Percentiles rank a stretch among this genome's conserved stretches.
These are phyloP conservation scores for Ophion costatus DNA, from an alignment of 2,888 invertebrate species.

Conservation along the genomic window DNA sequence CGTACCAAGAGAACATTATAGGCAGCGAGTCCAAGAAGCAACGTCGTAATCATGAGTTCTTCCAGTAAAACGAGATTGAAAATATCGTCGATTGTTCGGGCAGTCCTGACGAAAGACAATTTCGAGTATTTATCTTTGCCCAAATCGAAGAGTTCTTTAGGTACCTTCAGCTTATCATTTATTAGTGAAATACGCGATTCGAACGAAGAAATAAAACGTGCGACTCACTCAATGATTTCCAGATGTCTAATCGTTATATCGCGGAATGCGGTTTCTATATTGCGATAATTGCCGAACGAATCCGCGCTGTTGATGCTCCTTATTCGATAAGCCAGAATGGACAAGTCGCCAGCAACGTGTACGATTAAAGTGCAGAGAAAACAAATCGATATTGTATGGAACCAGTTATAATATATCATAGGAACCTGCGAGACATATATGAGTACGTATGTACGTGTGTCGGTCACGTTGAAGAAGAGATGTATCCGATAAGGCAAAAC, in stretches of 20 bases:
- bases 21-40: slow-evolving; percentile 50
- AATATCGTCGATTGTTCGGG: slow-evolving; percentile 43
- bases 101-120: slow-evolving; percentile 31
- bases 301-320: slow-evolving; percentile 23
- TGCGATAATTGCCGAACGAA: neutral
- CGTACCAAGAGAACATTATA: neutral
- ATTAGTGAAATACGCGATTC: neutral
- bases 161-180: neutral
- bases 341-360: slow-evolving; percentile 55
- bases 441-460: slow-evolving; percentile 36
- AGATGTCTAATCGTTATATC: slow-evolving; percentile 43
- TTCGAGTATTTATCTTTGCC: neutral
- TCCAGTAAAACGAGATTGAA: slow-evolving; percentile 48
- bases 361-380: slow-evolving; percentile 51
- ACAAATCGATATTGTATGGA: slow-evolving; percentile 42
- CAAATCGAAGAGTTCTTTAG: neutral
- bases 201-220: neutral
- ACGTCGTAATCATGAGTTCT: slow-evolving; percentile 52
- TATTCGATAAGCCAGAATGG: slow-evolving; percentile 55
- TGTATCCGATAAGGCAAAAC: slow-evolving; percentile 57
- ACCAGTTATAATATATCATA: slow-evolving; percentile 48
- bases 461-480: slow-evolving; percentile 47
- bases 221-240: slow-evolving; percentile 51
- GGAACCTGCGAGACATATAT: slow-evolving; percentile 54
- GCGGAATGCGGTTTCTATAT: slow-evolving; percentile 20